Percentiles rank a stretch among this genome's conserved stretches.
These are phyloP conservation scores for Crocuta crocuta DNA, from an alignment of 2,113 vertebrate species.

Conservation along the genomic window DNA sequence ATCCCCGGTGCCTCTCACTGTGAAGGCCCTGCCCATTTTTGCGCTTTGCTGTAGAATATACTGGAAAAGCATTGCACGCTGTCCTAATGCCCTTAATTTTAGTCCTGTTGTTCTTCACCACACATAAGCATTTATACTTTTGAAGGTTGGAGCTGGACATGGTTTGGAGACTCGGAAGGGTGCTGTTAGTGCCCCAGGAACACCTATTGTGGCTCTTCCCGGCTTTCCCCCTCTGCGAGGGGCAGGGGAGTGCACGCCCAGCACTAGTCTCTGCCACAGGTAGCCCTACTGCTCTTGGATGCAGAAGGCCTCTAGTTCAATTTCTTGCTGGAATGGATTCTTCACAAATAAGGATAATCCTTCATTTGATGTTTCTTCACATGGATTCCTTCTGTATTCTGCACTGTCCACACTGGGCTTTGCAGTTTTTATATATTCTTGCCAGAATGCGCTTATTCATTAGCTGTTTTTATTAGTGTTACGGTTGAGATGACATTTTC, in stretches of 20 bases:
- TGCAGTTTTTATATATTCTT: constrained; percentile 83
- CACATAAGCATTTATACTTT: background rate
- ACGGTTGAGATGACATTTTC: constrained; percentile 80
- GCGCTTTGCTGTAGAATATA: background rate
- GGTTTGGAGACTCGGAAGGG: background rate
- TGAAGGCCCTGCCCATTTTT: background rate
- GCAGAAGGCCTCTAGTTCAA: constrained; percentile 77
- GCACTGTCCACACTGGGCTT: constrained; percentile 67
- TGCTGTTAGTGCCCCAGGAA: background rate
- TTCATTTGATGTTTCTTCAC: constrained; percentile 86
- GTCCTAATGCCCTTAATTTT: background rate
- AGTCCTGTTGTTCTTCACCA: background rate
- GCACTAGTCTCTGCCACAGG: constrained; percentile 65
- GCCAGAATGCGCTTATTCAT: constrained; percentile 82
- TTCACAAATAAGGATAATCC: constrained; percentile 84
- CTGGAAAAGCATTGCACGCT: background rate
- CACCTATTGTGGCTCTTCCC: background rate
- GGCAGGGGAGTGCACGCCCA: background rate
- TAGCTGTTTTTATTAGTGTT: constrained; percentile 84
- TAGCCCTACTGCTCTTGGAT: constrained; percentile 72
- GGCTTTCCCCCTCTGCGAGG: background rate
- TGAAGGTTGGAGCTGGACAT: background rate
- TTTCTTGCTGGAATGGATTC: constrained; percentile 85
- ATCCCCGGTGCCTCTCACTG: background rate
- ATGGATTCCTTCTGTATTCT: constrained; percentile 83